Evolutionary conservation across 2,113 vertebrate species (phyloP), one percentile per base, ranked within the genome.

Genomic region (Nanorana parkeri): DNA sequence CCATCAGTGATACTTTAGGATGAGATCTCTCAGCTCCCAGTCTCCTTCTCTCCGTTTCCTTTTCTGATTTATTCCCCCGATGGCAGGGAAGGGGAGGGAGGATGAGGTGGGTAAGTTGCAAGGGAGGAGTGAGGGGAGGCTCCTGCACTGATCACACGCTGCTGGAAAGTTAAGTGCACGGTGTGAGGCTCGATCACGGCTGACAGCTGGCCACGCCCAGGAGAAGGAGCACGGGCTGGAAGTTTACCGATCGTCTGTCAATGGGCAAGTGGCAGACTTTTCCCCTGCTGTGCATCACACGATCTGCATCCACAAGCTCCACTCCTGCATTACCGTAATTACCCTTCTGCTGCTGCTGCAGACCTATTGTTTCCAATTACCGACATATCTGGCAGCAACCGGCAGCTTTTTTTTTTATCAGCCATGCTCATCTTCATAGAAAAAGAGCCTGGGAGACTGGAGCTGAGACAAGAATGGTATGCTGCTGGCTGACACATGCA

Each of bases 1-100:
- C 93, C 94, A 95, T 95, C 95, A 88, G 92, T 83, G 92, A 92
- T 90, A 94, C 93, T 90, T 93, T 88, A 87, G 85, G 85, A 92
- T 91, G 92, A 89, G 93, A 93, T 92, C 1, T 47, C 92, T 85
- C 85, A 79, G 86, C 87, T 86, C 68, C 69, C 83, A 2, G 15
- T 24, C 69, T 23, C 68, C 51, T 68, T 11, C 81, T 52, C 81
- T 61, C 47, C 28, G 69, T 20, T 66, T 76, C 87, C 89, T 84
- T 78, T 86, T 89, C 91, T 68, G 90, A 90, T 93, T 94, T 91
- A 92, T 92, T 68, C 88, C 86, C 84, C 84, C 1, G 89, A 85
- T 86, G 41, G 88, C 87, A 52, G 67, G 79, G 61, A 71, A 67
- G 7, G 10, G 84, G 84, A 72, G 73, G 81, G 85, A 83, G 73